These are phyloP conservation scores for Channa maculata DNA, from an alignment of 2,113 vertebrate species.

Conservation along the genomic window DNA sequence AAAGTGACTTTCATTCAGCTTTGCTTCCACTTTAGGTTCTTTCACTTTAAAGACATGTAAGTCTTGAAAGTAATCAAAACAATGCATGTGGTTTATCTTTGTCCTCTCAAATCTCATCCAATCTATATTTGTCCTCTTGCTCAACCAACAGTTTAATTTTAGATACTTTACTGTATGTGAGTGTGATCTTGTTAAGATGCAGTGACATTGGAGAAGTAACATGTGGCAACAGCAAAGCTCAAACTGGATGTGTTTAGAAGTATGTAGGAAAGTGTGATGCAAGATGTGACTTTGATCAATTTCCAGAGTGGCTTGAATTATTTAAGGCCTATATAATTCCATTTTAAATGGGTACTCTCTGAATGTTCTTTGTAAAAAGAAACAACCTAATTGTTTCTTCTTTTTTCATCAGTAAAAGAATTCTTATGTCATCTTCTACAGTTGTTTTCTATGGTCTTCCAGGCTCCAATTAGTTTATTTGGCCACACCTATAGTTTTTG, in stretches of 20 bases:
- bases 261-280: constrained; percentile 13
- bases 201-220: neutral
- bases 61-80: too few species aligned
- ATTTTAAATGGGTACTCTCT: constrained; percentile 29
- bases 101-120: neutral
- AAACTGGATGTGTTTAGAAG: constrained; percentile 20
- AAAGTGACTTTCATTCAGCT: too few species aligned
- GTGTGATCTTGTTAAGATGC: neutral
- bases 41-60: neutral
- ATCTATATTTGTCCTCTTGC: neutral
- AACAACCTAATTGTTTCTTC: constrained; percentile 22
- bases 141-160: neutral
- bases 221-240: constrained; percentile 1
- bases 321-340: constrained; percentile 47
- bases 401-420: neutral
- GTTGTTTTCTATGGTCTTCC: too few species aligned
- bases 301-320: constrained; percentile 17
- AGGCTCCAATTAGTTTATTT: neutral
- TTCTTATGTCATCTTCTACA: neutral
- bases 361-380: constrained; percentile 5
- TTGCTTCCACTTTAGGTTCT: too few species aligned
- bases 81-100: neutral
- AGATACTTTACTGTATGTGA: neutral
- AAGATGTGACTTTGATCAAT: constrained; percentile 47
- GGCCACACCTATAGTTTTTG: too few species aligned